Base-by-base conservation (phyloP, 2,797 vertebrate species). In the Cuniculus paca region DNA sequence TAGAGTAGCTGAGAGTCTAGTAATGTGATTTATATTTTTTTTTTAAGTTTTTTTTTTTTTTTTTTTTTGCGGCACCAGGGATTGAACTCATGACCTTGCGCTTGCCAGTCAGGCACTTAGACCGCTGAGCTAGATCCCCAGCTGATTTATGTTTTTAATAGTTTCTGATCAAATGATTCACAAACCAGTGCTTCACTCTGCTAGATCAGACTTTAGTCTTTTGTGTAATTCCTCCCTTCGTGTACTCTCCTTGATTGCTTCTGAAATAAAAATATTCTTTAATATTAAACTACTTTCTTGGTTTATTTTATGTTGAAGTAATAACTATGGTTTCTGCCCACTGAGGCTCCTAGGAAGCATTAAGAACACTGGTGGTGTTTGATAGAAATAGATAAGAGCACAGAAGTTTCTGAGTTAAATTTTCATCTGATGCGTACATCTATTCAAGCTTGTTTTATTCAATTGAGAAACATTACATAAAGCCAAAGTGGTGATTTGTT, bases 261-360 rank as follows among this genome's bases (percentile, higher is more conserved):
- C 92, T 84, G 68, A 54, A 87, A 90, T 91, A 92, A 80, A 94
- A 84, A 45, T 17, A 50, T 34, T 86, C 74, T 87, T 80, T n/a
- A 96, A 22, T 72, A 60, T 91, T 24, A 84, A 91, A 74, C 28
- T 42, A 80, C 22, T 65, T 80, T 86, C 75, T 81, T 58, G 5
- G 14, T 68, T 68, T 91, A 13, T 63, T 95, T 94, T 93, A 31
- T 94, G 50, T 89, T 97, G 54, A 97, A 95, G 92, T 54, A 91
- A 34, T 78, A 97, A 97, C 60, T 87, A 48, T 4, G 11, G 36
- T 94, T 56, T 92, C 81, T 92, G 42, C 60, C 36, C 88, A 83
- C 80, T 82, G 56, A 95, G 58, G 19, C 65, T 82, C 68, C 79
- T 78, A 14, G 24, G 56, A 48, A 72, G 61, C 74, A 91, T 91